These are phyloP conservation scores for Conopomorpha cramerella DNA, from an alignment of 1,140 invertebrate genomes.

Conservation along the genomic window DNA sequence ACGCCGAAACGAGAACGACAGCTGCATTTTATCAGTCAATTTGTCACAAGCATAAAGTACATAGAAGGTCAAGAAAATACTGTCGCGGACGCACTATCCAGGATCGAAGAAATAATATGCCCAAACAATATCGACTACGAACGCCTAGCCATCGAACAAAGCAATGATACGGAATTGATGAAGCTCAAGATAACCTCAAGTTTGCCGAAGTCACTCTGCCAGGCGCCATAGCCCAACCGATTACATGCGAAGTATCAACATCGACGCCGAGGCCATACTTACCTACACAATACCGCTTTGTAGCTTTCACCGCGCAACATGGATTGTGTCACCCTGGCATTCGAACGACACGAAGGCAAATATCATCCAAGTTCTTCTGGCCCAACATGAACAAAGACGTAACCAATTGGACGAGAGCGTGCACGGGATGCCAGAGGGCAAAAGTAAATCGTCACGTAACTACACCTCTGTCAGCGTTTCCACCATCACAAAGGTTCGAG, in stretches of 20 bases:
- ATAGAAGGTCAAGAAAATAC: not conserved
- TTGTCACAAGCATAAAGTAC: not conserved
- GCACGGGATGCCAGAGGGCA: slow-evolving; percentile 15
- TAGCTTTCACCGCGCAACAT: too few relatives aligned
- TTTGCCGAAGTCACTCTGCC: too few relatives aligned
- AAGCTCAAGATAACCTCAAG: too few relatives aligned
- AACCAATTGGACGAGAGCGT: slow-evolving; percentile 13
- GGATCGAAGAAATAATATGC: not conserved
- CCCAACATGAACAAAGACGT: slow-evolving; percentile 8
- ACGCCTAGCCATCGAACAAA: not conserved
- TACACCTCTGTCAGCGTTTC: slow-evolving; percentile 11
- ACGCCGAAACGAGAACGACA: not conserved
- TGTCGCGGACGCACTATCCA: not conserved
- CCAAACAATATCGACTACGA: not conserved
- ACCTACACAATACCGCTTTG: too few relatives aligned
- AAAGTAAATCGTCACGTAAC: slow-evolving; percentile 8
- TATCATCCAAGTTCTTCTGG: not conserved
- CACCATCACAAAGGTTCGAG: slow-evolving; percentile 7
- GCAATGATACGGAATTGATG: not conserved
- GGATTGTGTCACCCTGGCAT: not conserved
- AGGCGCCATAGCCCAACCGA: too few relatives aligned
- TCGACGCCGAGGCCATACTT: too few relatives aligned
- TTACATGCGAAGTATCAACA: too few relatives aligned
- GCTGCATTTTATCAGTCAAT: too few relatives aligned
- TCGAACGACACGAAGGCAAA: not conserved